A percentile compares a stretch with the other conserved stretches of the same genome.
Evolutionary conservation across 1,140 invertebrate species (phyloP).

Genomic region (Lanistes nyassanus): DNA sequence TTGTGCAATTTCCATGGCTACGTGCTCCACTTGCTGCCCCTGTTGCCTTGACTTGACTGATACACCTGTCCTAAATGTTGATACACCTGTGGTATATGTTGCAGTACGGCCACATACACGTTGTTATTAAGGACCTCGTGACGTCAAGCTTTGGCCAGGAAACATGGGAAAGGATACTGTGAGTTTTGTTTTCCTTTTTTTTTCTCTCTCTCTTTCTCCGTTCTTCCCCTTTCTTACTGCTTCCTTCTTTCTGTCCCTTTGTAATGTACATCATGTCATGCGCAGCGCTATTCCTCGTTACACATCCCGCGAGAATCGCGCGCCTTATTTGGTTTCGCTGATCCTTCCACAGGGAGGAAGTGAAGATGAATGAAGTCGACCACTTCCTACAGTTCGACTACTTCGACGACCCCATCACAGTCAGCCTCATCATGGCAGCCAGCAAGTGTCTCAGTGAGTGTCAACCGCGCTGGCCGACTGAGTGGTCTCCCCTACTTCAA

Average conservation of each 20-base stretch:
- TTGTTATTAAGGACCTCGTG: not conserved
- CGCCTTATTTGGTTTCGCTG: not conserved
- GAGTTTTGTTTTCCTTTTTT: not conserved
- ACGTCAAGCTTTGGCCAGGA: not conserved
- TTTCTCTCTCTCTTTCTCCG: not conserved
- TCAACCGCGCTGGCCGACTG: too few species aligned
- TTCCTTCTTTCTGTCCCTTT: too few species aligned
- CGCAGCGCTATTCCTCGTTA: too few species aligned
- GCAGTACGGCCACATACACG: slow-evolving; percentile 8
- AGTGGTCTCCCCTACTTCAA: too few species aligned
- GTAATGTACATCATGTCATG: too few species aligned
- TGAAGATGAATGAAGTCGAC: not conserved
- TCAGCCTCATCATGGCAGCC: not conserved
- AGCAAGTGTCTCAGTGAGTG: not conserved
- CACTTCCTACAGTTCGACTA: slow-evolving; percentile 5
- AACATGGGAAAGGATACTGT: not conserved
- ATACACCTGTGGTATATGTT: too few species aligned
- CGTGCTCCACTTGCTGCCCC: too few species aligned
- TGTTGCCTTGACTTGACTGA: too few species aligned
- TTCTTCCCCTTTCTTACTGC: too few species aligned
- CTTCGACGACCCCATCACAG: not conserved
- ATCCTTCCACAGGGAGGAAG: not conserved
- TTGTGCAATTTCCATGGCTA: too few species aligned
- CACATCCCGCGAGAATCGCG: too few species aligned
- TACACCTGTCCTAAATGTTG: too few species aligned